phyloP scores from a whole-genome alignment of 1,140 invertebrate species.

The Halesus radiatus region DNA sequence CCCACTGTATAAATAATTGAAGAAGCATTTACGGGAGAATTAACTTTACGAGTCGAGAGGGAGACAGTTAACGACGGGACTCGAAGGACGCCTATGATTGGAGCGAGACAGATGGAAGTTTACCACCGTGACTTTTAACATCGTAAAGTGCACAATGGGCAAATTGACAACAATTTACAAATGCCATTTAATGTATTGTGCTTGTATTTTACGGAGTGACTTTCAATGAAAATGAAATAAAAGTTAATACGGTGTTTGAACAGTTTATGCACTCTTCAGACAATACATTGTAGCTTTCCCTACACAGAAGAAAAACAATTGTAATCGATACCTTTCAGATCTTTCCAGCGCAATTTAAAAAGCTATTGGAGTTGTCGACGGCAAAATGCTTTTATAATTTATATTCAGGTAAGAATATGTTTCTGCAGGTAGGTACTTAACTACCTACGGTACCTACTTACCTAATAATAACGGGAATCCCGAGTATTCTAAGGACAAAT shows the following conservation, averaged over 20 bases:
- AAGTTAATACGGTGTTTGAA: background rate
- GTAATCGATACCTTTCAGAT: too few species aligned
- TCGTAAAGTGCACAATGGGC: slow-evolving; percentile 21
- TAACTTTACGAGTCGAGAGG: slow-evolving; percentile 7
- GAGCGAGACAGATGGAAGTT: slow-evolving; percentile 4
- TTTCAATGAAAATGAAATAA: slow-evolving; percentile 44
- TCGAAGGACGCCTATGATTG: background rate
- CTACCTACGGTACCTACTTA: too few species aligned
- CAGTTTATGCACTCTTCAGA: background rate
- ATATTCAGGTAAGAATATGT: too few species aligned
- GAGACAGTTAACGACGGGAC: background rate
- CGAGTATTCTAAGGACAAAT: too few species aligned
- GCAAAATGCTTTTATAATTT: too few species aligned
- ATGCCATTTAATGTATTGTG: slow-evolving; percentile 49
- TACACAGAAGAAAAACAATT: too few species aligned
- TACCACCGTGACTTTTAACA: background rate
- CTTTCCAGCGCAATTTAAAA: too few species aligned
- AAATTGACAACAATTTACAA: slow-evolving; percentile 55
- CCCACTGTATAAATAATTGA: slow-evolving; percentile 29
- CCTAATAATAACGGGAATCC: too few species aligned
- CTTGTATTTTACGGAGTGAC: slow-evolving; percentile 44
- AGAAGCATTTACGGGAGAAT: slow-evolving; percentile 9
- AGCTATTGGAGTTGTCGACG: too few species aligned
- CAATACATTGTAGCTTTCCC: too few species aligned
- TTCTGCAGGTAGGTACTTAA: too few species aligned